Percentiles rank a stretch among this genome's conserved stretches.
Conservation (phyloP, 2,888 invertebrate genomes). For the Melieria crassipennis region DNA sequence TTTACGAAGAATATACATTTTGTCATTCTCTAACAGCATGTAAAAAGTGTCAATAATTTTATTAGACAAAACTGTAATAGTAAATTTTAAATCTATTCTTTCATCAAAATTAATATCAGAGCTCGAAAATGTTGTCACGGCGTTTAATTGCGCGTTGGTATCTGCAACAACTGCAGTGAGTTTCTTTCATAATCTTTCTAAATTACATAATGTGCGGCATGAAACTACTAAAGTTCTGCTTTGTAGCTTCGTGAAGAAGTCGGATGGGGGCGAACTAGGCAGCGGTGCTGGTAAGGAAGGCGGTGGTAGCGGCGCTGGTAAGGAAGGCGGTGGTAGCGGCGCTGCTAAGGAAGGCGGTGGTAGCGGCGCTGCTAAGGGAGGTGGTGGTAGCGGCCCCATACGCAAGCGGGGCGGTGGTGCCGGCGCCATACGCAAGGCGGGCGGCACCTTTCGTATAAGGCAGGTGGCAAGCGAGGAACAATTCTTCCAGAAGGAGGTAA, state of each 20-base stretch:
- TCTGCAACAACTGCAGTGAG: slow-evolving; percentile 58
- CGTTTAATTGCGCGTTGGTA: slow-evolving; percentile 48
- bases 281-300: slow-evolving; percentile 64
- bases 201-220: slow-evolving; percentile 40
- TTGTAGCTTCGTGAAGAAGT: slow-evolving; percentile 57
- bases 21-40: too few relatives aligned
- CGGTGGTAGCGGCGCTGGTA: slow-evolving; percentile 54
- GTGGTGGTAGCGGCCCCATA: too few relatives aligned
- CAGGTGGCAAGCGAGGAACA: slow-evolving; percentile 90
- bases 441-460: slow-evolving; percentile 89
- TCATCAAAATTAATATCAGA: background rate
- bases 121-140: slow-evolving; percentile 17
- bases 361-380: too few relatives aligned
- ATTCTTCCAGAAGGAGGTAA: slow-evolving; percentile 87
- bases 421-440: slow-evolving; percentile 80
- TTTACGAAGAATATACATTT: too few relatives aligned
- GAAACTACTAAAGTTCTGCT: background rate
- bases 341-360: too few relatives aligned
- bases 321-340: slow-evolving; percentile 64
- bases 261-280: slow-evolving; percentile 63
- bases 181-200: slow-evolving; percentile 29
- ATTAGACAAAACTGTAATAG: too few relatives aligned
- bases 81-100: too few relatives aligned
- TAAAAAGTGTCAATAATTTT: too few relatives aligned
- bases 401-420: slow-evolving; percentile 47